Evolutionary conservation across 1,140 invertebrate species (phyloP).

Genomic region (Drosophila equinoxialis): DNA sequence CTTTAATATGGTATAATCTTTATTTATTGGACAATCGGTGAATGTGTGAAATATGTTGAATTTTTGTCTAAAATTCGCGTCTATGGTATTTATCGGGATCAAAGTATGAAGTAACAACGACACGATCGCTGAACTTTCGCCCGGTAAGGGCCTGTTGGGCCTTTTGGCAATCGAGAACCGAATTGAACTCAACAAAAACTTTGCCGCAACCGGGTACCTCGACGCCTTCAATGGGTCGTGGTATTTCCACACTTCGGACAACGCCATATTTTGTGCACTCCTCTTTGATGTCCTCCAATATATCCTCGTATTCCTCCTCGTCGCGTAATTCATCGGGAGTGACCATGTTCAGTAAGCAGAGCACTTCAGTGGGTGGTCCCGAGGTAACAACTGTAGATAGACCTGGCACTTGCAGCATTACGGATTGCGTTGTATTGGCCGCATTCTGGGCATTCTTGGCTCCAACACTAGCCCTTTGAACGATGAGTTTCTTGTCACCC

Average conservation of each 20-base stretch:
- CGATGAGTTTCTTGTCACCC: slow-evolving; percentile 99
- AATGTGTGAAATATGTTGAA: slow-evolving; percentile 72
- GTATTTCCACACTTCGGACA: slow-evolving; percentile 98
- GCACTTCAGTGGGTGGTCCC: slow-evolving; percentile 96
- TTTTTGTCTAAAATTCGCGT: slow-evolving; percentile 94
- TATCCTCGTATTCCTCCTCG: slow-evolving; percentile 99
- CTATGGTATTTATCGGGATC: slow-evolving; percentile 99
- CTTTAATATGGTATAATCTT: slow-evolving; percentile 55
- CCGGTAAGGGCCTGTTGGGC: slow-evolving; percentile 99
- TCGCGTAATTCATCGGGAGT: slow-evolving; percentile 98
- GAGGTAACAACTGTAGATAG: slow-evolving; percentile 92
- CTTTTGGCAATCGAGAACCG: slow-evolving; percentile 97
- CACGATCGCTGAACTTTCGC: slow-evolving; percentile 98
- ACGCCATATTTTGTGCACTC: slow-evolving; percentile 99
- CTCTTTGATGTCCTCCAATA: slow-evolving; percentile 98
- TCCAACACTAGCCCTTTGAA: slow-evolving; percentile 97
- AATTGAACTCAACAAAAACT: slow-evolving; percentile 99
- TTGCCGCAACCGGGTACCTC: slow-evolving; percentile 99
- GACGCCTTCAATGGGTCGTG: slow-evolving; percentile 97
- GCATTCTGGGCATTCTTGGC: slow-evolving; percentile 94
- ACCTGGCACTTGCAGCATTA: slow-evolving; percentile 93
- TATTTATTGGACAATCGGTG: slow-evolving; percentile 65
- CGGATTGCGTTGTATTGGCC: slow-evolving; percentile 89
- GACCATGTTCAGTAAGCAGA: slow-evolving; percentile 99
- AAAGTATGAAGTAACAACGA: slow-evolving; percentile 99